Conservation (phyloP, 2,888 invertebrate species). For the Argynnis bischoffii region DNA sequence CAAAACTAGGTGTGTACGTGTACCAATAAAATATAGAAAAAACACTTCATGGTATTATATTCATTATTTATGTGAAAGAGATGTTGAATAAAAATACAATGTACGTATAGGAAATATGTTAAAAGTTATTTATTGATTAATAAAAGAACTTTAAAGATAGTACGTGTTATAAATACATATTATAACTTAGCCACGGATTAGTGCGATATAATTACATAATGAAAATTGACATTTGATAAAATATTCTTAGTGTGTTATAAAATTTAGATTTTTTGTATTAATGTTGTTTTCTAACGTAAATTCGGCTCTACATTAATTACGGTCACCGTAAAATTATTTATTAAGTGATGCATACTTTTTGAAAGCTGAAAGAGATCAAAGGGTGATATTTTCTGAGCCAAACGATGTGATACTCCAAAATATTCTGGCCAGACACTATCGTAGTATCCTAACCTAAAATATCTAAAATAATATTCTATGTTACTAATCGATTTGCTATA, state of each 20-base stretch:
- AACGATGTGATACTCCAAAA: constrained; percentile 82
- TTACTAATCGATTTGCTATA: constrained; percentile 78
- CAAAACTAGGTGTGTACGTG: background rate
- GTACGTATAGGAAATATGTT: no score
- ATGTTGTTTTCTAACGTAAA: constrained; percentile 17
- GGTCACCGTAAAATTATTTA: constrained; percentile 73
- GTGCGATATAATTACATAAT: no score
- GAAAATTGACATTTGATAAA: no score
- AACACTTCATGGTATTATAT: no score
- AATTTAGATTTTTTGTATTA: background rate
- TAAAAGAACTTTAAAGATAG: no score
- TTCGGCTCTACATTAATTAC: constrained; percentile 45
- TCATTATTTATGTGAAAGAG: background rate
- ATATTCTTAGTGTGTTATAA: background rate
- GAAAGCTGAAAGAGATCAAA: constrained; percentile 83
- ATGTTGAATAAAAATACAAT: no score
- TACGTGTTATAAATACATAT: no score
- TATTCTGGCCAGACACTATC: constrained; percentile 82
- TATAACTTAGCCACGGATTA: no score
- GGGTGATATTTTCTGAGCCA: constrained; percentile 81
- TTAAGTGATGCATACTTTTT: constrained; percentile 79
- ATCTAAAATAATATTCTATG: constrained; percentile 80
- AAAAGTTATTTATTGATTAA: no score
- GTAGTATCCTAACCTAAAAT: constrained; percentile 82
- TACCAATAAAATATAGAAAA: background rate